A percentile compares a stretch with the other conserved stretches of the same genome.
Conservation (phyloP, 2,888 invertebrate species). For the Philhelius pedissequus region DNA sequence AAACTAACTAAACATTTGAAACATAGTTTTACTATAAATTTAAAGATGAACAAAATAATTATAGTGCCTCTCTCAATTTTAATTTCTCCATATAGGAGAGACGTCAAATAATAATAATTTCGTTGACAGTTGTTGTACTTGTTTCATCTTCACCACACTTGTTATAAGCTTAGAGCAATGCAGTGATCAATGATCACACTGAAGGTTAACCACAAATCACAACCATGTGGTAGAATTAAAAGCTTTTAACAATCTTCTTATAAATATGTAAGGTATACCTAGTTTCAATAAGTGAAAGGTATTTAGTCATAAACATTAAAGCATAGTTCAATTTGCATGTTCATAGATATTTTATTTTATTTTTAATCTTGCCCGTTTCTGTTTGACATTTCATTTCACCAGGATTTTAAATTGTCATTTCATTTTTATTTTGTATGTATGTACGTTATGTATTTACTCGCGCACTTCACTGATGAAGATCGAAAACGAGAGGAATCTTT, state of each 20-base stretch:
- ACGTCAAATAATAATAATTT: not conserved
- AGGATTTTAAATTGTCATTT: not conserved
- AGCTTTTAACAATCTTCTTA: slow-evolving; percentile 49
- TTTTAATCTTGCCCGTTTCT: not conserved
- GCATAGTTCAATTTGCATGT: not conserved
- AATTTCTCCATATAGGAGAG: not conserved
- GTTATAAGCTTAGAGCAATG: not conserved
- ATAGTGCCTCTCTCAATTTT: slow-evolving; percentile 10
- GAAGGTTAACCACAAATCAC: slow-evolving; percentile 47
- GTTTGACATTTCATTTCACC: slow-evolving; percentile 35
- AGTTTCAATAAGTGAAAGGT: slow-evolving; percentile 44
- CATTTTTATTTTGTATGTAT: not conserved
- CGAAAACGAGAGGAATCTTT: slow-evolving; percentile 24
- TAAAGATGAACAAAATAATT: slow-evolving; percentile 5
- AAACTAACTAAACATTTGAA: not conserved
- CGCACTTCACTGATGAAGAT: slow-evolving; percentile 35
- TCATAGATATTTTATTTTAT: not conserved
- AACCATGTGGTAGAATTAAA: slow-evolving; percentile 10
- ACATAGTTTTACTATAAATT: not conserved
- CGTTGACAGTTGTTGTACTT: not conserved
- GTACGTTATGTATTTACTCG: too few relatives aligned
- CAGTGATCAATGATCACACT: slow-evolving; percentile 4
- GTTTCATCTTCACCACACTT: slow-evolving; percentile 7
- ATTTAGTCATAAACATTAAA: not conserved
- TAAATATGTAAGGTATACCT: too few relatives aligned